phyloP scores from a whole-genome alignment of 2,797 vertebrate species.

The Peromyscus aztecus region DNA sequence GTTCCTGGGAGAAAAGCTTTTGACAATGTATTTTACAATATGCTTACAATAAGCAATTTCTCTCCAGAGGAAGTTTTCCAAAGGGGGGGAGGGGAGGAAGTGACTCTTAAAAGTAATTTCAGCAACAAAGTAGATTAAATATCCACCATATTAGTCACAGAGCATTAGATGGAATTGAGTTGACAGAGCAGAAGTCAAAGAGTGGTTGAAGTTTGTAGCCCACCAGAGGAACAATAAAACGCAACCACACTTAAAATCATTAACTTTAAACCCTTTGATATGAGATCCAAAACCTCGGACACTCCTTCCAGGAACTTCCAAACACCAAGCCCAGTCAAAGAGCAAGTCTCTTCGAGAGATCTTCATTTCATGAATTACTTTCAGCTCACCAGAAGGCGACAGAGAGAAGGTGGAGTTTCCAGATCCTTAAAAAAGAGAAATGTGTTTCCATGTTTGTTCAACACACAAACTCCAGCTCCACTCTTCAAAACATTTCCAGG shows the following conservation, averaged over 20 bases:
- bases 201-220: slow-evolving; percentile 88
- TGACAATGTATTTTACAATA: slow-evolving; percentile 75
- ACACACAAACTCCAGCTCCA: slow-evolving; percentile 69
- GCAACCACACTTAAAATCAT: slow-evolving; percentile 91
- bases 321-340: slow-evolving; percentile 83
- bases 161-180: slow-evolving; percentile 91
- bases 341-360: slow-evolving; percentile 83
- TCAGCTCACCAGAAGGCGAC: slow-evolving; percentile 20
- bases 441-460: slow-evolving; percentile 41
- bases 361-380: slow-evolving; percentile 79
- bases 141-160: slow-evolving; percentile 91
- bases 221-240: slow-evolving; percentile 89
- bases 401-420: not conserved
- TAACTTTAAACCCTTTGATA: slow-evolving; percentile 91
- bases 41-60: slow-evolving; percentile 88
- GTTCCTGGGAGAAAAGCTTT: slow-evolving; percentile 83
- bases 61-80: slow-evolving; percentile 87
- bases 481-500: slow-evolving; percentile 3
- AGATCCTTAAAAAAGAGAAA: slow-evolving; percentile 43
- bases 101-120: slow-evolving; percentile 89
- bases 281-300: slow-evolving; percentile 87
- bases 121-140: slow-evolving; percentile 91
- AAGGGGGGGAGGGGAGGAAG: slow-evolving; percentile 76
- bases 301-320: slow-evolving; percentile 82
- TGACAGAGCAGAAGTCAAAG: slow-evolving; percentile 89